Evolutionary conservation across 35 echinoderm and acorn worm species (phyloP).

Genomic region (Heliocidaris tuberculata): DNA sequence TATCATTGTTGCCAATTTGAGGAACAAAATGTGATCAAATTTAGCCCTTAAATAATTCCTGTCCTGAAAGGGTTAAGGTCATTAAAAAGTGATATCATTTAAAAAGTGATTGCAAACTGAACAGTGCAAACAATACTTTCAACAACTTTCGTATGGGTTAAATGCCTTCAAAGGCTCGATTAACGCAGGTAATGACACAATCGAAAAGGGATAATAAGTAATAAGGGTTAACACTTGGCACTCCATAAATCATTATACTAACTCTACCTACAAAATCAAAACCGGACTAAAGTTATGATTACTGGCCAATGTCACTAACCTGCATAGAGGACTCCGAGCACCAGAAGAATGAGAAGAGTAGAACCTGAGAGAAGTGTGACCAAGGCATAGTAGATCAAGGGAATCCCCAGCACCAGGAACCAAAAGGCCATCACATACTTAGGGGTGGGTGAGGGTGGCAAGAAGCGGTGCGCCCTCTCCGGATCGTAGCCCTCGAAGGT

Average conservation of each 20-base stretch:
- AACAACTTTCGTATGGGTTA: no score
- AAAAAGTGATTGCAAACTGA: no score
- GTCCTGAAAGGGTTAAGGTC: no score
- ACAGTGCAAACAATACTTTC: no score
- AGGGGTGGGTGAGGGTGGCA: neutral
- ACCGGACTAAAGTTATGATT: neutral
- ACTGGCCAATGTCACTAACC: neutral
- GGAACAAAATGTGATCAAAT: no score
- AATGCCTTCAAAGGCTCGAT: no score
- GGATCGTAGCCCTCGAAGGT: slow-evolving; percentile 25
- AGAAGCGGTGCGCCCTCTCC: neutral
- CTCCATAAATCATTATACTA: neutral
- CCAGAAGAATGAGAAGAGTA: neutral
- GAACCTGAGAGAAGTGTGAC: slow-evolving; percentile 21
- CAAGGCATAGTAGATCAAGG: slow-evolving; percentile 29
- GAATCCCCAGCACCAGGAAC: neutral
- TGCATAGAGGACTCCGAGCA: neutral
- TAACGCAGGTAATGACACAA: no score
- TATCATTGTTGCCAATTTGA: no score
- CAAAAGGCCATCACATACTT: slow-evolving; percentile 44
- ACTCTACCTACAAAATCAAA: neutral
- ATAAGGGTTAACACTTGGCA: neutral
- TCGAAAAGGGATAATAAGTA: no score
- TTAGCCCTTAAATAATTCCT: no score
- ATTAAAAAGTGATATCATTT: no score